These are phyloP conservation scores for Cristatella mucedo DNA, from an alignment of 2,888 invertebrate genomes.

Conservation along the genomic window DNA sequence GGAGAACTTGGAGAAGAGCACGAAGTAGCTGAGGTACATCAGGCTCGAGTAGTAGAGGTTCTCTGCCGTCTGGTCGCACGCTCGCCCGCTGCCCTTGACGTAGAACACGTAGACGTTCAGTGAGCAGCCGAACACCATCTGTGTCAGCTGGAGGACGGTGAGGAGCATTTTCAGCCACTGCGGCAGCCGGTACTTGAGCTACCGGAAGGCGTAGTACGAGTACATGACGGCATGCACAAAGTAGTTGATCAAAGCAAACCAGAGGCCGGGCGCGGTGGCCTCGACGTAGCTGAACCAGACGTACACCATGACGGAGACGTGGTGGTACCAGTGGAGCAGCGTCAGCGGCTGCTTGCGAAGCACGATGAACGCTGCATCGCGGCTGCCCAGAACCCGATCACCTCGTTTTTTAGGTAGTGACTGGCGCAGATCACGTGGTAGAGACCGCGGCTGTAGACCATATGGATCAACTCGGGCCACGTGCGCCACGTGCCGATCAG, in stretches of 20 bases:
- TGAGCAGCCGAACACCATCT: conserved; percentile 84
- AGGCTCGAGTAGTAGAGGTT: conserved; percentile 35
- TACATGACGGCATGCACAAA: conserved; percentile 43
- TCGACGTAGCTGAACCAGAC: conserved; percentile 38
- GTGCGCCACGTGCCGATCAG: conserved; percentile 70
- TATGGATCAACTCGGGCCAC: conserved; percentile 76
- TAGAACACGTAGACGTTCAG: conserved; percentile 65
- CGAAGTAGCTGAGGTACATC: conserved; percentile 37
- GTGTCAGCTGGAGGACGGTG: conserved; percentile 70
- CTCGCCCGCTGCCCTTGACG: conserved; percentile 22
- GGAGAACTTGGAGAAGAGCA: conserved; percentile 37
- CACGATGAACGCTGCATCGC: conserved; percentile 41
- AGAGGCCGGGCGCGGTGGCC: conserved; percentile 32
- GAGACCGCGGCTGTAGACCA: conserved; percentile 71
- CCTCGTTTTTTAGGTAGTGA: conserved; percentile 44
- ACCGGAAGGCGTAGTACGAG: conserved; percentile 41
- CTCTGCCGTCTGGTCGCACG: conserved; percentile 38
- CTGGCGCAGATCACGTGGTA: conserved; percentile 82
- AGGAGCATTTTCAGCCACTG: conserved; percentile 64
- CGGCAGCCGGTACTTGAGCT: conserved; percentile 44
- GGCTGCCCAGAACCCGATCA: conserved; percentile 94
- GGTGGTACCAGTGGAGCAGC: conserved; percentile 44
- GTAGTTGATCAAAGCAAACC: conserved; percentile 42
- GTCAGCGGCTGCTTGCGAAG: conserved; percentile 41
- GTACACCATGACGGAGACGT: conserved; percentile 41